Evolutionary conservation across 1,140 invertebrate species (phyloP), one percentile per base, ranked within the genome.

Genomic region (Conus ventricosus): DNA sequence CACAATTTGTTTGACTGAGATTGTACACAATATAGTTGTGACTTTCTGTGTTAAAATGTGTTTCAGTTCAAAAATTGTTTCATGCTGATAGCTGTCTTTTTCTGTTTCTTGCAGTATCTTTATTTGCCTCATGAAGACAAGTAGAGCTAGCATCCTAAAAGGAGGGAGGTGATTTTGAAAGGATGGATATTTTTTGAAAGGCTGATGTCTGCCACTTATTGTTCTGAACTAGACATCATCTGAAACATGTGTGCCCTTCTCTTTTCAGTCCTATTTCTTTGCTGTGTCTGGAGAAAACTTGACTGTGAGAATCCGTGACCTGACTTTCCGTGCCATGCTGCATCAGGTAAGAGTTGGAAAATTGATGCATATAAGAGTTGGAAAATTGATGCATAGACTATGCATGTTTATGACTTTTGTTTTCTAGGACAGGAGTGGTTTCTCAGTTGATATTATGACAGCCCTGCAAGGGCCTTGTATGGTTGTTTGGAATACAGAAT

Each of bases 211-310:
- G 39, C 39, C 39, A 39, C 39, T 39, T 39, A 39, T 39, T 39
- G 39, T 39, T 39, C 39, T 39, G 0, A 39, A 39, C 39, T 39
- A 39, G 39, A 39, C 39, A 39, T 39, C 39, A 39, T 39, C 39
- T 39, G 39, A 39, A 39, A 8, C 57, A 13, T 1, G 1, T 39
- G 78, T 81, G 13, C 55, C 20, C 55, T 20, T 53, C 13, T 55
- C 11, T 55, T 20, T 83, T 55, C 53, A 78, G 76, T 84, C 82
- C 55, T 97, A 97, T 93, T 96, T 93, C 87, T 98, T 98, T 92
- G 97, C 96, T n/a, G 92, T 97, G 60, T 97, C 95, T 87, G 96
- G 96, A 39, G 96, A 96, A 91, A 90, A 91, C 23, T 88, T 96
- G 54, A 96, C 96, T 0, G 94, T 94, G 89, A 95, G 95, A 85